Percentiles rank a stretch among this genome's conserved stretches.
Evolutionary conservation across 2,888 invertebrate genomes (phyloP).

Genomic region (Exocentrus adspersus): DNA sequence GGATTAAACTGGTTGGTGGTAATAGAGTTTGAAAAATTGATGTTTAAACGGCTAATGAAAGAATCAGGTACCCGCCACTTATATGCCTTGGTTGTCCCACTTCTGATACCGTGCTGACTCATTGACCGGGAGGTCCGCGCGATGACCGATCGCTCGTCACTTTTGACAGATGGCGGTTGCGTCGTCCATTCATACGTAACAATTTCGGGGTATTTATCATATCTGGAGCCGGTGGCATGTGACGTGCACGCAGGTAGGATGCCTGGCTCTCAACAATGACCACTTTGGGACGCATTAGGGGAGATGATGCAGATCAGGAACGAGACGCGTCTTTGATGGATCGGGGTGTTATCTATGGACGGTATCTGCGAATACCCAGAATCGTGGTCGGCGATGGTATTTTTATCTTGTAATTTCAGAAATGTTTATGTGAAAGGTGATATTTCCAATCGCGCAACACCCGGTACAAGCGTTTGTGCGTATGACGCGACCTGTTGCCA

Average conservation of each 20-base stretch:
- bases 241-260: conserved; percentile 58
- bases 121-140: conserved; percentile 59
- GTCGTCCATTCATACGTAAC: conserved; percentile 55
- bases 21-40: too few relatives aligned
- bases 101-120: too few relatives aligned
- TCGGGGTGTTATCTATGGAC: conserved; percentile 38
- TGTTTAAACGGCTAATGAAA: too few relatives aligned
- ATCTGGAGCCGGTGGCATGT: conserved; percentile 56
- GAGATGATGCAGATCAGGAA: conserved; percentile 51
- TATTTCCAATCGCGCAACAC: too few relatives aligned
- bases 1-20: too few relatives aligned
- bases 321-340: conserved; percentile 46
- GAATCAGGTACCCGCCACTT: too few relatives aligned
- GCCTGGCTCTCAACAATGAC: conserved; percentile 58
- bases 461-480: too few relatives aligned
- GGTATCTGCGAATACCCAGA: too few relatives aligned
- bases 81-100: too few relatives aligned
- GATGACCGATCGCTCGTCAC: conserved; percentile 63
- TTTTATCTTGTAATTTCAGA: too few relatives aligned
- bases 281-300: conserved; percentile 52
- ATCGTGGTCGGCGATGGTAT: too few relatives aligned
- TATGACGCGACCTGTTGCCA: too few relatives aligned
- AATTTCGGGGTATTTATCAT: conserved; percentile 61
- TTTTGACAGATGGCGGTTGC: conserved; percentile 62
- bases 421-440: conserved; percentile 17